phyloP scores from a whole-genome alignment of 1,140 invertebrate genomes.

The Apis dorsata region DNA sequence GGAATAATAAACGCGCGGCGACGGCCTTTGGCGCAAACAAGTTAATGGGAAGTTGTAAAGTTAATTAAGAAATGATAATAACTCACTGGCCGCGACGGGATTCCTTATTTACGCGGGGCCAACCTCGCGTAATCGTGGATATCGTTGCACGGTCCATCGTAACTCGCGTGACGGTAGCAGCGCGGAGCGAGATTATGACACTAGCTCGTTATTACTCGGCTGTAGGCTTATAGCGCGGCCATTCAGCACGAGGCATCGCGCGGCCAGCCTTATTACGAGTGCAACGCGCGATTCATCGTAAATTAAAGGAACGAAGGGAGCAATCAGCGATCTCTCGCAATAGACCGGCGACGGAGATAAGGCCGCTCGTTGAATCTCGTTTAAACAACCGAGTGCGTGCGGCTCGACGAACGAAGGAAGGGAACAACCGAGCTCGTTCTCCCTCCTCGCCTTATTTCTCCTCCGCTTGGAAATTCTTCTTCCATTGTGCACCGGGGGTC shows the following conservation, averaged over 20 bases:
- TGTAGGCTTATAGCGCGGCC: conserved; percentile 20
- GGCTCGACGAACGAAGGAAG: neutral
- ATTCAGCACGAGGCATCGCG: conserved; percentile 46
- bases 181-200: conserved; percentile 45
- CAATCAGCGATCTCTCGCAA: conserved; percentile 68
- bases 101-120: conserved; percentile 11
- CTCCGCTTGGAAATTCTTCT: conserved; percentile 67
- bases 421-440: conserved; percentile 33
- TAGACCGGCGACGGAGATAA: conserved; percentile 62
- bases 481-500: conserved; percentile 55
- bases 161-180: conserved; percentile 40
- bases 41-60: conserved; percentile 44
- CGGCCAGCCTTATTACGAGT: conserved; percentile 54
- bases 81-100: conserved; percentile 30
- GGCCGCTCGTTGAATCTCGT: conserved; percentile 61
- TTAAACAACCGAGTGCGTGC: conserved; percentile 42
- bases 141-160: conserved; percentile 28
- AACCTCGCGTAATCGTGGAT: conserved; percentile 1
- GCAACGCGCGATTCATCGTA: conserved; percentile 59
- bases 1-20: conserved; percentile 20
- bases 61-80: conserved; percentile 51
- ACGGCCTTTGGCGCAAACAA: conserved; percentile 21
- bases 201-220: conserved; percentile 46
- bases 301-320: conserved; percentile 71
- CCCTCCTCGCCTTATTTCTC: conserved; percentile 14